Base-by-base conservation (phyloP, 2,113 vertebrate genomes). In the Lycocorax pyrrhopterus region DNA sequence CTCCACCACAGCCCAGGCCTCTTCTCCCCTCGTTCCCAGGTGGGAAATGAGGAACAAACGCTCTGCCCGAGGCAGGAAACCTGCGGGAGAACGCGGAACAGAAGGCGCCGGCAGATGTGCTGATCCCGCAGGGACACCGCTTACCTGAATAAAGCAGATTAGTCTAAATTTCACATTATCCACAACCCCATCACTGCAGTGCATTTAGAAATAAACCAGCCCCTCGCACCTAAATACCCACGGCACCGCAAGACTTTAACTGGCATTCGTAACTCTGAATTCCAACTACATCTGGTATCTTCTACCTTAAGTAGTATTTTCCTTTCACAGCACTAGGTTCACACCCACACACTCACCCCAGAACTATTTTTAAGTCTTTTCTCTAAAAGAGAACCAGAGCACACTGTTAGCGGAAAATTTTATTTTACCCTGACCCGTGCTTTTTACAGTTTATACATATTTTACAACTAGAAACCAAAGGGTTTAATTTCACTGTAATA, bases 371-470 rank as follows among this genome's bases (percentile, higher is more conserved):
- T 3, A 32, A 78, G 22, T 12, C 30, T 86, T 74, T 68, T 53
- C 52, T 73, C 59, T 59, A 59, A 78, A 64, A 89, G 26, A 84
- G 53, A 94, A 78, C 8, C 41, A 74, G 33, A 93, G 89, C 82
- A 78, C 64, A 19, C 10, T 56, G 72, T 91, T 96, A 95, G 93
- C 77, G 15, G 71, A 93, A 97, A 96, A 55, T 59, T 97, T 98
- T 97, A 97, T 97, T 98, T 86, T 80, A 80, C 78, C 95, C 94
- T 87, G 78, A 39, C 78, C 82, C 78, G 37, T 88, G 95, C 64
- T 97, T 95, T 96, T 77, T 92, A 97, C 90, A 92, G 35, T 85
- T 95, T 96, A 84, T 96, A 96, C 94, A 96, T 95, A 93, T 82
- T 92, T 91, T 96, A 97, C 96, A 97, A 16, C 79, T 83, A 90